Evolutionary conservation across 2,888 invertebrate species (phyloP).

Genomic region (Sturmia bella): DNA sequence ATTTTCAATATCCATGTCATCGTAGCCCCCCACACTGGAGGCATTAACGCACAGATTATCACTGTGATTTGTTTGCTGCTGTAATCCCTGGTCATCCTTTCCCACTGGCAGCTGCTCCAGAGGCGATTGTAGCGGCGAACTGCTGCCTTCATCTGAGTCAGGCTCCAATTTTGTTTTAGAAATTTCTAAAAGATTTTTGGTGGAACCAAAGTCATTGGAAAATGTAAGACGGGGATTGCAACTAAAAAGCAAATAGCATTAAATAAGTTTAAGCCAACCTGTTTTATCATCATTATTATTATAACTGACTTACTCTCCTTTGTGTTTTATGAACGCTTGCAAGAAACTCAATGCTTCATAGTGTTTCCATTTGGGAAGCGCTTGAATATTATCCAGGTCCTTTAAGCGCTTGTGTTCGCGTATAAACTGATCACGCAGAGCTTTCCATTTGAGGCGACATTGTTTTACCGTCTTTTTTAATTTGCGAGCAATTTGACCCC

Average conservation of each 20-base stretch:
- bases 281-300: too few relatives aligned
- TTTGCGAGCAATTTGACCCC: slow-evolving; percentile 80
- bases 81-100: slow-evolving; percentile 53
- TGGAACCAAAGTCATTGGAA: slow-evolving; percentile 74
- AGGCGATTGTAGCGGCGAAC: slow-evolving; percentile 67
- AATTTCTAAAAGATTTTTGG: slow-evolving; percentile 73
- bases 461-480: slow-evolving; percentile 79
- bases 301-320: slow-evolving; percentile 74
- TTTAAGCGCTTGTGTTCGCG: slow-evolving; percentile 79
- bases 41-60: slow-evolving; percentile 68
- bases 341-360: slow-evolving; percentile 78
- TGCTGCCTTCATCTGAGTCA: slow-evolving; percentile 74
- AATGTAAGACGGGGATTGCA: slow-evolving; percentile 23
- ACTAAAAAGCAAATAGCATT: not conserved
- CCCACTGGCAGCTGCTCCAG: slow-evolving; percentile 67
- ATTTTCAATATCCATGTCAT: slow-evolving; percentile 79
- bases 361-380: slow-evolving; percentile 79
- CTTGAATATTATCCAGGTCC: slow-evolving; percentile 73
- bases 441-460: slow-evolving; percentile 80
- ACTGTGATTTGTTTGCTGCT: slow-evolving; percentile 52
- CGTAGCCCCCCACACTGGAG: slow-evolving; percentile 72
- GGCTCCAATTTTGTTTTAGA: slow-evolving; percentile 74
- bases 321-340: slow-evolving; percentile 78
- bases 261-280: not conserved
- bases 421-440: slow-evolving; percentile 79